These are phyloP conservation scores for Sapayoa aenigma DNA, from an alignment of 2,113 vertebrate species.

Conservation along the genomic window DNA sequence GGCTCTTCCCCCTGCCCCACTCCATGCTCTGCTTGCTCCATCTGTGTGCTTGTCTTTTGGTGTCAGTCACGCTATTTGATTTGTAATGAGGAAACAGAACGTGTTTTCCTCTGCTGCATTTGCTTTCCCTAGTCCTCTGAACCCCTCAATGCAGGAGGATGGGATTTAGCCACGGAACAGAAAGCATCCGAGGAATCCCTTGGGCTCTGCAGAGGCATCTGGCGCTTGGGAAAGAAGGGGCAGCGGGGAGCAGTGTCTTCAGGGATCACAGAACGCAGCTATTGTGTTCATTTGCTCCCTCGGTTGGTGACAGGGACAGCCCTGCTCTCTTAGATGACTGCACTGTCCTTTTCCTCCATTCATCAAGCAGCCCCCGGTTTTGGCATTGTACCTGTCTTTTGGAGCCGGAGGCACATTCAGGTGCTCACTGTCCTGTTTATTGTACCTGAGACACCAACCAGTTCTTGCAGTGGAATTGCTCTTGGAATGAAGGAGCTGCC, in stretches of 20 bases:
- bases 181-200: neutral
- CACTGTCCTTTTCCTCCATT: neutral
- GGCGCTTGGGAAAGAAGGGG: neutral
- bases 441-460: neutral
- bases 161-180: neutral
- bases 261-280: neutral
- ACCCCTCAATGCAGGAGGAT: neutral
- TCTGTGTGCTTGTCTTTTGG: neutral
- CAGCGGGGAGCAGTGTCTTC: neutral
- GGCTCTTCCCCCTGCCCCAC: neutral
- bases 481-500: neutral
- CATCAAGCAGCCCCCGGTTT: neutral
- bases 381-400: neutral
- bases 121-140: neutral
- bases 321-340: neutral
- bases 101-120: neutral
- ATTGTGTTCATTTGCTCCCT: neutral
- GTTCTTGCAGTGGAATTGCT: neutral
- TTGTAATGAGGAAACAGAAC: neutral
- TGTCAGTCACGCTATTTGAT: slow-evolving; percentile 24
- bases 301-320: neutral
- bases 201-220: neutral
- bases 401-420: neutral
- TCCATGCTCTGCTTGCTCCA: neutral
- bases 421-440: neutral